Conservation (phyloP, 1,140 invertebrate species). For the Drosophila navojoa region DNA sequence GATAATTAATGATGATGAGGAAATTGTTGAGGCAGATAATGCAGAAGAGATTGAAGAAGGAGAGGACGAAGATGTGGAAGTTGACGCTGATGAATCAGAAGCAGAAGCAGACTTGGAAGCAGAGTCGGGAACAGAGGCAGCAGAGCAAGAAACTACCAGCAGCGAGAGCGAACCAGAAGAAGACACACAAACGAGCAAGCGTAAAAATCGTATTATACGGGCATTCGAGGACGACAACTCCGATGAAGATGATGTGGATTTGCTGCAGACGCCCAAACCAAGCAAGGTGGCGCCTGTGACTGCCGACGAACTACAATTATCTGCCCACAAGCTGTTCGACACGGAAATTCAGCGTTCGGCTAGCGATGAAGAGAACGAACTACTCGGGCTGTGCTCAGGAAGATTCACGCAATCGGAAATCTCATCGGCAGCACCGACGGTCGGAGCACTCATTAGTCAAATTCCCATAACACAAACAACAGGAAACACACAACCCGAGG, state of each 20-base stretch:
- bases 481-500: constrained; percentile 42
- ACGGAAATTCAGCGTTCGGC: constrained; percentile 65
- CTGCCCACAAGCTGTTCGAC: constrained; percentile 66
- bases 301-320: constrained; percentile 49
- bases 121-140: constrained; percentile 53
- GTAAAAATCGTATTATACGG: constrained; percentile 72
- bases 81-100: constrained; percentile 19
- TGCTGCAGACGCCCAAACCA: constrained; percentile 72
- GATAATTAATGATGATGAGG: constrained; percentile 63
- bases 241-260: constrained; percentile 79
- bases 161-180: constrained; percentile 37
- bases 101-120: constrained; percentile 8
- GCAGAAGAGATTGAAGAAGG: constrained; percentile 60
- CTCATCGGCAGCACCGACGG: constrained; percentile 34
- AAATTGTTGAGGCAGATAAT: constrained; percentile 70
- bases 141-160: constrained; percentile 37
- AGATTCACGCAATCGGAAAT: constrained; percentile 79
- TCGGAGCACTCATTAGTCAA: constrained; percentile 64
- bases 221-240: constrained; percentile 75
- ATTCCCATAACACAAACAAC: constrained; percentile 68
- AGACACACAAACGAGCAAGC: constrained; percentile 22
- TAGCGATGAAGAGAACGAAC: constrained; percentile 84
- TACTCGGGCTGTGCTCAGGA: constrained; percentile 85
- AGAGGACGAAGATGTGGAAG: not conserved
- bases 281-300: constrained; percentile 68